phyloP scores from a whole-genome alignment of 2,113 vertebrate genomes.

The Rhadina sibilatrix region DNA sequence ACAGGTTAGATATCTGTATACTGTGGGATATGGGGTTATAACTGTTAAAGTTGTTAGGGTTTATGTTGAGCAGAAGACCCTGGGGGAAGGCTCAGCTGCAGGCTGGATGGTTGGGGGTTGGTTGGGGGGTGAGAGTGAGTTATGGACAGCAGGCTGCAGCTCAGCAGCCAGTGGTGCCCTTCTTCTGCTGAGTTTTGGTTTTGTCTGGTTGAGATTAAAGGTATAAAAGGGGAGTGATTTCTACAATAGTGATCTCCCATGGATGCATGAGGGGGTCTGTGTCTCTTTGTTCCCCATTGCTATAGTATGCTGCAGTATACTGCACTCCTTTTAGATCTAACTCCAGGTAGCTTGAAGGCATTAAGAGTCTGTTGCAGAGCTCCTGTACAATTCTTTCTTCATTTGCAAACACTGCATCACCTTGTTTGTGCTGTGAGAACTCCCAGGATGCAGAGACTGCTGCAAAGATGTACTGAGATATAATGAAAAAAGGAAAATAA shows the following conservation, averaged over 20 bases:
- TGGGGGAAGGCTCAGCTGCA: background rate
- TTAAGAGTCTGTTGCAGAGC: background rate
- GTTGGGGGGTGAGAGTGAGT: background rate
- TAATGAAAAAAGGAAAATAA: background rate
- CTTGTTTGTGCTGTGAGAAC: background rate
- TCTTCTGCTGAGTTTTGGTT: background rate
- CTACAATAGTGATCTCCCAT: background rate
- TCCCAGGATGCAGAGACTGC: background rate
- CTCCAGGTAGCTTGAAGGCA: background rate
- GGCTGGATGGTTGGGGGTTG: background rate
- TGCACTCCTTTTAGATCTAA: background rate
- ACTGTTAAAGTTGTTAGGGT: background rate
- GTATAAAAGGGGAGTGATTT: background rate
- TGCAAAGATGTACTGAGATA: background rate
- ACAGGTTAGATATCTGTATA: background rate
- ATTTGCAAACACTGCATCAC: background rate
- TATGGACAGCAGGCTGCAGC: background rate
- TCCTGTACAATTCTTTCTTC: background rate
- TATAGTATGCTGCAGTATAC: background rate
- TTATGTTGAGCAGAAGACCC: background rate
- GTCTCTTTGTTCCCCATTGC: background rate
- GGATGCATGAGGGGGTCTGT: background rate
- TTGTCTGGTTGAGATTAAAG: background rate
- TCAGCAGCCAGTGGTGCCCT: background rate
- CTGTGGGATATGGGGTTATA: background rate